Evolutionary conservation across 2,113 vertebrate genomes (phyloP).

Genomic region (Suncus etruscus): DNA sequence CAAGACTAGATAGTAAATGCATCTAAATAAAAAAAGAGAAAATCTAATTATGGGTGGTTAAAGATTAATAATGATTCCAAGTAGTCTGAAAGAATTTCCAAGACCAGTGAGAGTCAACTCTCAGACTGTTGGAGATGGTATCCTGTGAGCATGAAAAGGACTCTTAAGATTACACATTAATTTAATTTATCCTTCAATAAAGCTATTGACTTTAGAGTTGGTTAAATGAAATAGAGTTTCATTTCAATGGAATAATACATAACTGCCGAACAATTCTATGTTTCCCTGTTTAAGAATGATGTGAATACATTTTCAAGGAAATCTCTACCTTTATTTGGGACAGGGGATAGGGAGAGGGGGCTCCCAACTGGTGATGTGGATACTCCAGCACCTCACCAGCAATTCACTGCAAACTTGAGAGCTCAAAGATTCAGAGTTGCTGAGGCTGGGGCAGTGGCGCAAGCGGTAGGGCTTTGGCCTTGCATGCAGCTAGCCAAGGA

Average conservation of each 20-base stretch:
- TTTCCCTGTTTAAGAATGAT: neutral
- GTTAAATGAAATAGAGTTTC: neutral
- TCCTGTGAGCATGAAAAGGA: neutral
- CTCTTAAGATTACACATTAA: neutral
- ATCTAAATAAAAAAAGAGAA: neutral
- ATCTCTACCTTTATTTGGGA: neutral
- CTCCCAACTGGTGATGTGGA: too few relatives aligned
- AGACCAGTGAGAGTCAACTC: neutral
- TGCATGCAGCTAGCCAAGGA: too few relatives aligned
- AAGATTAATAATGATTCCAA: neutral
- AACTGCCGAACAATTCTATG: neutral
- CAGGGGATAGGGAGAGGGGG: too few relatives aligned
- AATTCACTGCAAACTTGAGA: too few relatives aligned
- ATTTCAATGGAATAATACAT: neutral
- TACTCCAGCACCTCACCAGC: too few relatives aligned
- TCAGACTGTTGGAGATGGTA: neutral
- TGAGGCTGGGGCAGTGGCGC: too few relatives aligned
- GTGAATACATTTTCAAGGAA: neutral
- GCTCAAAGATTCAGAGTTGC: too few relatives aligned
- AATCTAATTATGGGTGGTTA: rapidly evolving
- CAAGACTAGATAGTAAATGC: neutral
- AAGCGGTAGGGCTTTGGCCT: too few relatives aligned
- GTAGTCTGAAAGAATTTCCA: neutral
- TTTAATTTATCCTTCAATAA: neutral
- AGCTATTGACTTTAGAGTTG: neutral